A percentile compares a stretch with the other conserved stretches of the same genome.
Evolutionary conservation across 2,113 vertebrate genomes (phyloP).

Genomic region (Podilymbus podiceps): DNA sequence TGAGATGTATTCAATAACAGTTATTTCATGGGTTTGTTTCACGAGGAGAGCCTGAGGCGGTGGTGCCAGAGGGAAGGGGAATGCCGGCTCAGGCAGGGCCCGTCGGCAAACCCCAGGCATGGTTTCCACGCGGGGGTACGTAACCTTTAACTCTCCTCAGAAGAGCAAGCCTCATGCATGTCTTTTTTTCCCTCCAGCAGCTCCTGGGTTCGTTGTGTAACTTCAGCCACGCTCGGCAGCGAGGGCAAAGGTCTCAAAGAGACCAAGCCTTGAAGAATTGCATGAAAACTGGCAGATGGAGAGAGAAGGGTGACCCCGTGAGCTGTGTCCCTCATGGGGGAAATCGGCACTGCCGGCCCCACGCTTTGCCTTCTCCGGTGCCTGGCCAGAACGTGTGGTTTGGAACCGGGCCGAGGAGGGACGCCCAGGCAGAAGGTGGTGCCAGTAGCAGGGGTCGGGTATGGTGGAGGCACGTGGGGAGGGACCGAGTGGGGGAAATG

Average conservation of each 20-base stretch:
- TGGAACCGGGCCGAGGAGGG: neutral
- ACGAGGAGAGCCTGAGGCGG: rapidly evolving
- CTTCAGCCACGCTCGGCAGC: neutral
- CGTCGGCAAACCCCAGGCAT: rapidly evolving
- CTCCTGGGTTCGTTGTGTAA: neutral
- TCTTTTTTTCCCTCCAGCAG: neutral
- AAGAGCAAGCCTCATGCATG: neutral
- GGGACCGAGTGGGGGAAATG: neutral
- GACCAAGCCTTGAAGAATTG: neutral
- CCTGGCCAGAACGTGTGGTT: rapidly evolving
- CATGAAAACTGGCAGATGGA: neutral
- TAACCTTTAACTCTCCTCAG: neutral
- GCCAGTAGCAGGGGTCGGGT: neutral
- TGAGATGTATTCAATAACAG: rapidly evolving
- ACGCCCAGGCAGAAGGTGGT: neutral
- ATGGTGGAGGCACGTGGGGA: rapidly evolving
- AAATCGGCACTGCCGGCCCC: rapidly evolving
- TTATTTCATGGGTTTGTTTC: neutral
- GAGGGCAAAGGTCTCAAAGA: neutral
- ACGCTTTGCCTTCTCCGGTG: rapidly evolving
- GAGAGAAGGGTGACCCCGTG: neutral
- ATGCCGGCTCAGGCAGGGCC: neutral
- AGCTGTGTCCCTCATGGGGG: rapidly evolving
- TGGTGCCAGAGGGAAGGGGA: neutral
- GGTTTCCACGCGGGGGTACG: rapidly evolving